These are phyloP conservation scores for Polypterus senegalus DNA, from an alignment of 2,113 vertebrate species.

Conservation along the genomic window DNA sequence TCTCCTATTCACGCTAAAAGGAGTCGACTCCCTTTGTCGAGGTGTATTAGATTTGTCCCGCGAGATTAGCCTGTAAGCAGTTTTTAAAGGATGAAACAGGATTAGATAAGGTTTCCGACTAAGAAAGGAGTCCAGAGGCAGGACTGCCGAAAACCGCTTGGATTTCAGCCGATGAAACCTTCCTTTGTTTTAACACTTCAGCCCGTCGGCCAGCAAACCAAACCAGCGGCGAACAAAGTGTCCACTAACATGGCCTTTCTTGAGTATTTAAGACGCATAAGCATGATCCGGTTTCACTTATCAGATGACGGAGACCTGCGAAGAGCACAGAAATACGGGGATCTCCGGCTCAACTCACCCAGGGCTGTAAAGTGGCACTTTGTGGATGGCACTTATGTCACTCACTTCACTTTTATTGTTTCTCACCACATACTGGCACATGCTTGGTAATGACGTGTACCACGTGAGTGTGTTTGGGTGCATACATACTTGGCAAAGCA, in stretches of 20 bases:
- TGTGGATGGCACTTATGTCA: conserved; percentile 20
- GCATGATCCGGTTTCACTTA: conserved; percentile 7
- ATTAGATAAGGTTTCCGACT: conserved; percentile 63
- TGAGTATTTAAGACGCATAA: conserved; percentile 10
- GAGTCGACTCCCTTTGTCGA: conserved; percentile 67
- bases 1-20: conserved; percentile 59
- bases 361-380: conserved; percentile 5
- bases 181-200: conserved; percentile 47
- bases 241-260: conserved; percentile 25
- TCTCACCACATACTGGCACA: too few species aligned
- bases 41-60: conserved; percentile 76
- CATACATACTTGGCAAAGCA: too few species aligned
- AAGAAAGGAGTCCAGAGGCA: conserved; percentile 44
- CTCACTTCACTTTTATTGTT: too few species aligned
- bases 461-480: too few species aligned
- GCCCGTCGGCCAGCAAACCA: conserved; percentile 33
- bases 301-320: too few species aligned
- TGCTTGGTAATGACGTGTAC: too few species aligned
- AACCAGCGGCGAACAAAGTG: conserved; percentile 44
- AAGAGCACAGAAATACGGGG: too few species aligned
- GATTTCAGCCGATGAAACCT: conserved; percentile 30
- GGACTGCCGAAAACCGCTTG: conserved; percentile 32
- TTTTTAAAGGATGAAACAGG: conserved; percentile 63
- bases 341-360: too few species aligned
- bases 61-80: conserved; percentile 54